Evolutionary conservation across 2,888 invertebrate species (phyloP), one percentile per base, ranked within the genome.

Genomic region (Muschampia plurimacula): DNA sequence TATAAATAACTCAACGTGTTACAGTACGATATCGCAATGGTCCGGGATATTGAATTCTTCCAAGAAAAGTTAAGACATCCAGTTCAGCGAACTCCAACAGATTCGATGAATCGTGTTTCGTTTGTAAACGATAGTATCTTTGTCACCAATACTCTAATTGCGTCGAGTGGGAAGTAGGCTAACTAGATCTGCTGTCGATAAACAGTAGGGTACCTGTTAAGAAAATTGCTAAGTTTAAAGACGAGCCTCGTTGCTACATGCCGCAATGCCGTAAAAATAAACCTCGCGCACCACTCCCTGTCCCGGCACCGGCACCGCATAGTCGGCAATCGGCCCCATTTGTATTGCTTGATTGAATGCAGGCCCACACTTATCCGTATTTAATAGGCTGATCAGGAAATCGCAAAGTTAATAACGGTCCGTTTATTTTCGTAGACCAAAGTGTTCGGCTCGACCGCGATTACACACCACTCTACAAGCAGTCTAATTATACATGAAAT

Each of bases 351-450:
- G 91, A 91, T 90, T 84, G 84, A 87, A 83, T 86, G 86, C 91
- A 92, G 91, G 85, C 84, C 85, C 81, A 82, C 86, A 84, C 86
- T 86, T 83, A 83, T 78, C 79, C 80, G 81, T 84, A 83, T 89
- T 89, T 91, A 91, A 89, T 87, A 83, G 88, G 86, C 87, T 89
- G 82, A 89, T 88, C 87, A 89, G 89, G 89, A 91, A 89, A 91
- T 88, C 81, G 86, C 87, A 78, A 86, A 81, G 84, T 82, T 84
- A 83, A 79, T 77, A 82, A 84, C 78, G 77, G 75, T 75, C 74
- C 77, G 88, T 87, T 89, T 90, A 90, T 91, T 91, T 89, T 87
- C 78, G 86, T 86, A 80, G 77, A 67, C 67, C 52, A 67, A 69
- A 66, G 71, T 72, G 62, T 72, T 72, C 49, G 28, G 36, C 74